Conservation (phyloP, 2,888 invertebrate genomes). For the Tholera decimalis region DNA sequence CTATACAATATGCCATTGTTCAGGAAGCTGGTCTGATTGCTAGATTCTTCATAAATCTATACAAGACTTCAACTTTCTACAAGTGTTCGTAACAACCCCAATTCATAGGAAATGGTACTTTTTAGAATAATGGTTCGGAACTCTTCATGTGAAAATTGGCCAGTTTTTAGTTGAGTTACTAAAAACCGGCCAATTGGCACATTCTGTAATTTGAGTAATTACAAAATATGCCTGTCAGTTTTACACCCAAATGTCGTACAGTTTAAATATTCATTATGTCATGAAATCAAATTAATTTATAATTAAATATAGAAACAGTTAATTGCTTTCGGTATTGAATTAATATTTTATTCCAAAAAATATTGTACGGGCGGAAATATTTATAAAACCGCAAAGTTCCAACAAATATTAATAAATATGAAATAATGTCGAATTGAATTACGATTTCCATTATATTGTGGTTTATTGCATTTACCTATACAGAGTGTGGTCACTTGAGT, state of each 20-base stretch:
- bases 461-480: background rate
- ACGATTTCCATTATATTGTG: background rate
- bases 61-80: too few species aligned
- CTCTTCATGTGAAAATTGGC: too few species aligned
- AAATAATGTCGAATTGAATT: background rate
- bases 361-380: background rate
- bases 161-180: too few species aligned
- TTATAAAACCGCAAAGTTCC: slow-evolving; percentile 1
- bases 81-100: too few species aligned
- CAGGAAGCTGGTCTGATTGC: too few species aligned
- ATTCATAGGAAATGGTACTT: too few species aligned
- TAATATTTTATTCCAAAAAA: slow-evolving; percentile 10
- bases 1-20: too few species aligned
- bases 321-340: slow-evolving; percentile 12
- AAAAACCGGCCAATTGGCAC: too few species aligned
- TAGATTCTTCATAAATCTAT: too few species aligned
- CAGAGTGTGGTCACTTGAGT: background rate
- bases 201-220: background rate
- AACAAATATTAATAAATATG: background rate
- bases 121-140: too few species aligned
- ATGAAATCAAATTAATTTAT: slow-evolving; percentile 1
- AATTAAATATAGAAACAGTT: background rate
- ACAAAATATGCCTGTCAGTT: background rate
- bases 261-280: background rate
- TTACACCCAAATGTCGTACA: too few species aligned